Base-by-base conservation (phyloP, 2,888 invertebrate genomes). In the Venustoraphidia nigricollis region DNA sequence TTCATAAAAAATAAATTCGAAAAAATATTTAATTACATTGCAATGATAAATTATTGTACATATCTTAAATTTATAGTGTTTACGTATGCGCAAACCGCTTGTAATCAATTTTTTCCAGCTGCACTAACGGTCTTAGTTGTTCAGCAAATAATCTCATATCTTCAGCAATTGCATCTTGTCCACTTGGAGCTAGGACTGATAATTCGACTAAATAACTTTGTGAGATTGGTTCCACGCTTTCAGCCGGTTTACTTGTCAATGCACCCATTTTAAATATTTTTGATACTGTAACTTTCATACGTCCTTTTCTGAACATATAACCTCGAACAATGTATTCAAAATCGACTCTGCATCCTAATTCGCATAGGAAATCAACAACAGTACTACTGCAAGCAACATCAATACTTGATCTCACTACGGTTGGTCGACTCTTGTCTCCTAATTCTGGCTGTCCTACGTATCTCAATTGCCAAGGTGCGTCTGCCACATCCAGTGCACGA, bases 71-170 rank as follows among this genome's bases (percentile, higher is more conserved):
- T 4, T 3, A 17, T 17, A 17, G 4, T 27, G 27, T 27, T 27
- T 27, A 27, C 6, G 27, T 27, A 56, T 62, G 64, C 36, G 68
- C 69, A 27, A 86, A 68, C 51, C 87, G 70, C 61, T 88, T 87
- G 63, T 89, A 91, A 69, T 94, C 94, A 46, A 93, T 85, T 69
- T 94, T 94, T 61, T 94, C 94, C 8, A 95, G 73, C 56, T 87
- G 86, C 4, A 94, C 93, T 9, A 94, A 71, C 0, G 96, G 95
- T 59, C 88, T 81, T 3, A 96, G 71, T 61, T 95, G 94, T 62
- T 96, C 95, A 0, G 95, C 91, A 69, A 96, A 94, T 34, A 85
- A 79, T 52, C 88, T 80, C 87, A 96, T 94, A 61, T 96, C 95
- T 60, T 95, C 95, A 3, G 89, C 95, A 49, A 96, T 89, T 14